Percentiles rank a stretch among this genome's conserved stretches.
Evolutionary conservation across 1,140 invertebrate species (phyloP).

Genomic region (Gerris buenoi): DNA sequence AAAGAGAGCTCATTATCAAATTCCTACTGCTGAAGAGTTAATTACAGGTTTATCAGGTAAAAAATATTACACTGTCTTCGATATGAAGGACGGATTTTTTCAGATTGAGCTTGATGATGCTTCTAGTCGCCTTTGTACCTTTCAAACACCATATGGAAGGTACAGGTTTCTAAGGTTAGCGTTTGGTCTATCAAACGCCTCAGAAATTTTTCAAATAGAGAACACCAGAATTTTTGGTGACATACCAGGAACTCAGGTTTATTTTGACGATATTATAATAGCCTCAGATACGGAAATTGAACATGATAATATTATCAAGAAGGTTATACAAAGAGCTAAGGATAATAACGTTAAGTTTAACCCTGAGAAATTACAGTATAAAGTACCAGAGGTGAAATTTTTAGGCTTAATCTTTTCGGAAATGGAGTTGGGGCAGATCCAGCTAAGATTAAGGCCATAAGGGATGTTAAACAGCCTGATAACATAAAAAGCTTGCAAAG

Average conservation of each 20-base stretch:
- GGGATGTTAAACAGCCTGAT: background rate
- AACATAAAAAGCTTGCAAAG: background rate
- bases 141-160: conserved; percentile 29
- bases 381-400: background rate
- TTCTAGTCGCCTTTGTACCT: conserved; percentile 30
- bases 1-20: background rate
- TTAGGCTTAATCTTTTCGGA: background rate
- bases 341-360: background rate
- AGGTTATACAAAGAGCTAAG: background rate
- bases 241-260: background rate
- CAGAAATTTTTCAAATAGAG: background rate
- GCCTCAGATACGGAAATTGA: background rate
- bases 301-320: background rate
- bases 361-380: background rate
- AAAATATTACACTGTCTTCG: conserved; percentile 9
- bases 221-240: background rate
- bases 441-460: background rate
- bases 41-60: conserved; percentile 20
- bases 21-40: background rate
- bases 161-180: conserved; percentile 25
- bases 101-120: conserved; percentile 29
- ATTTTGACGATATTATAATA: background rate
- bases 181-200: background rate
- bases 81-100: conserved; percentile 30
- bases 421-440: background rate